Base-by-base conservation (phyloP, 2,113 vertebrate species). In the Pangasianodon hypophthalmus region DNA sequence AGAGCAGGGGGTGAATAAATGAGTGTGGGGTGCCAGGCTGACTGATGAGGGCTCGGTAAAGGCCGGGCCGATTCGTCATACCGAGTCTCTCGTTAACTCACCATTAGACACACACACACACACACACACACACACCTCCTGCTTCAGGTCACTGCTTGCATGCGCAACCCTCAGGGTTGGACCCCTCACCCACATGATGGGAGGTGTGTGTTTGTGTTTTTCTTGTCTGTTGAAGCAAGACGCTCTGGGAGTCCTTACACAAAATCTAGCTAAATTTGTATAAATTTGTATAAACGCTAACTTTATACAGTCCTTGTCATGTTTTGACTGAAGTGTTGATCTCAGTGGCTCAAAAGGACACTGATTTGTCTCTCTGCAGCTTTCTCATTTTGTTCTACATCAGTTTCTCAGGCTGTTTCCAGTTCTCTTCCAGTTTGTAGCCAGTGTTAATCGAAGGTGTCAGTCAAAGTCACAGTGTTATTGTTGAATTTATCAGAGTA, bases 1-100 rank as follows among this genome's bases (percentile, higher is more conserved):
- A 13, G 41, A 69, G 44, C 81, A 46, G 58, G 82, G 64, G 64
- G 10, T 32, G 60, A 62, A 54, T 64, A 85, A 60, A 85, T 83
- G 75, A 58, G 82, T 73, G 71, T 37, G 32, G 71, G 41, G 82
- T 7, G 62, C 84, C 52, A n/a, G 88, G 41, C 60, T 87, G 84
- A 92, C 87, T 91, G 91, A 92, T 89, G 89, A 93, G 87, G 84
- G 90, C 91, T 92, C 92, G 84, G 93, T 87, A 90, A 37, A 81
- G 75, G 44, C 58, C 24, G 32, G 84, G 88, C 85, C 87, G 89
- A 93, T 94, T 94, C 69, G 93, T 93, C 93, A 94, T 92, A 89
- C 89, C 88, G 44, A 89, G 46, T 88, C 85, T 54, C 84, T 44
- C 83, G 79, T 93, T 93, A 91, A 92, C 85, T 80, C 77, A 46